Percentiles rank a stretch among this genome's conserved stretches.
phyloP scores from a whole-genome alignment of 2,797 vertebrate genomes.

The Hemitrygon akajei region DNA sequence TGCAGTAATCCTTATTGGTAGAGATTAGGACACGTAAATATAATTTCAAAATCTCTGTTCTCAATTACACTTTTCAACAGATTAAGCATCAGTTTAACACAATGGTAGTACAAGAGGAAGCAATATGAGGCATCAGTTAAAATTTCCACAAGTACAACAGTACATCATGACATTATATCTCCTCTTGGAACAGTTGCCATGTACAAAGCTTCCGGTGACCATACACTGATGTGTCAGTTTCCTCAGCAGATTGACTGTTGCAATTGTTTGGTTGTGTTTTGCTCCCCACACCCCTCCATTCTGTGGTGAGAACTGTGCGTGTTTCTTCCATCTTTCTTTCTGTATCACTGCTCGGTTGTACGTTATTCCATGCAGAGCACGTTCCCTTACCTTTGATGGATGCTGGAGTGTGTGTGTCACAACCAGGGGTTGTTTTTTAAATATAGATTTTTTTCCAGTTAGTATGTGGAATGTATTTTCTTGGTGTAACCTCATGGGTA shows the following conservation, averaged over 20 bases:
- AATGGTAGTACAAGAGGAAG: background rate
- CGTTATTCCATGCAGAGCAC: background rate
- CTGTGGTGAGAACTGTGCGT: background rate
- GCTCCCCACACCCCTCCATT: background rate
- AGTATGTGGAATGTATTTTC: no score
- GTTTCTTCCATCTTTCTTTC: background rate
- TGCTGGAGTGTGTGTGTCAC: background rate
- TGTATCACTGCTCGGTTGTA: background rate
- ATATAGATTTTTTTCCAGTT: no score
- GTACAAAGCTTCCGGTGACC: background rate
- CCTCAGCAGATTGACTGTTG: background rate
- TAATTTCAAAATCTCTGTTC: background rate
- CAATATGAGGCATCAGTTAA: background rate
- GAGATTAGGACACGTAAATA: background rate
- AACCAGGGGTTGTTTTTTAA: no score
- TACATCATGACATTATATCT: background rate
- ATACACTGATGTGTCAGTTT: background rate
- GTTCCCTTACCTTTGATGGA: background rate
- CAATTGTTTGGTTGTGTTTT: background rate
- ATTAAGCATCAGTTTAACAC: background rate
- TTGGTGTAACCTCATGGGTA: no score
- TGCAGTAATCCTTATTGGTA: background rate
- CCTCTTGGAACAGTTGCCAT: background rate
- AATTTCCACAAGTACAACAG: background rate
- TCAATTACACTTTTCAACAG: background rate